Evolutionary conservation across 2,797 vertebrate genomes (phyloP).

Genomic region (Novumbra hubbsi): DNA sequence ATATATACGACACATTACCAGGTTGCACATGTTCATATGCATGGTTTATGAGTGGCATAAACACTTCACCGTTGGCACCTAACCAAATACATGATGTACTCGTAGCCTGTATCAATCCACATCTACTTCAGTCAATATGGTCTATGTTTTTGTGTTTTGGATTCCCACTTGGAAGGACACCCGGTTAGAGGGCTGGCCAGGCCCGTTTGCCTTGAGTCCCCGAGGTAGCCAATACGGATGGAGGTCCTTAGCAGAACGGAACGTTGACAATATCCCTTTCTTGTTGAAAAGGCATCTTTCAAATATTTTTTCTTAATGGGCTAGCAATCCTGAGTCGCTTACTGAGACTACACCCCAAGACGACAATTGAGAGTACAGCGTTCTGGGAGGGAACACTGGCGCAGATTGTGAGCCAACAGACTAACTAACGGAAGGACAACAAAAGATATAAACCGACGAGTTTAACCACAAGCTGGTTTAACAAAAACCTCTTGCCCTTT

Average conservation of each 20-base stretch:
- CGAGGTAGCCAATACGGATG: constrained; percentile 44
- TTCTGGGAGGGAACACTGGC: constrained; percentile 68
- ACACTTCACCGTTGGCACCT: not conserved
- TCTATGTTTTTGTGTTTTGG: constrained; percentile 20
- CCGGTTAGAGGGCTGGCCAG: constrained; percentile 54
- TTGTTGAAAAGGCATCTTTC: no score
- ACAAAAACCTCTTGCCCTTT: constrained; percentile 15
- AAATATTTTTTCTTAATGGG: no score
- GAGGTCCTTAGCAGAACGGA: constrained; percentile 18
- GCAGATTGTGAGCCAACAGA: constrained; percentile 67
- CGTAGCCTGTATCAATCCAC: not conserved
- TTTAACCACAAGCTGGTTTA: constrained; percentile 21
- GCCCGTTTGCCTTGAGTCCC: constrained; percentile 37
- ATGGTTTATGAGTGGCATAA: not conserved
- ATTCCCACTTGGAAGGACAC: constrained; percentile 56
- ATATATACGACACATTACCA: not conserved
- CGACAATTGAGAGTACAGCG: constrained; percentile 51
- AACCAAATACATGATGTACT: not conserved
- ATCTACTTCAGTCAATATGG: not conserved
- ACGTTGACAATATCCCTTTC: no score
- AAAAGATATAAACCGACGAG: constrained; percentile 35
- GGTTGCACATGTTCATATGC: no score
- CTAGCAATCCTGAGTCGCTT: no score
- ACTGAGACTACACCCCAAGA: constrained; percentile 47
- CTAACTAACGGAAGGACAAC: constrained; percentile 65